These are phyloP conservation scores for Poeciliopsis presidionis DNA, from an alignment of 2,797 vertebrate species.

Conservation along the genomic window DNA sequence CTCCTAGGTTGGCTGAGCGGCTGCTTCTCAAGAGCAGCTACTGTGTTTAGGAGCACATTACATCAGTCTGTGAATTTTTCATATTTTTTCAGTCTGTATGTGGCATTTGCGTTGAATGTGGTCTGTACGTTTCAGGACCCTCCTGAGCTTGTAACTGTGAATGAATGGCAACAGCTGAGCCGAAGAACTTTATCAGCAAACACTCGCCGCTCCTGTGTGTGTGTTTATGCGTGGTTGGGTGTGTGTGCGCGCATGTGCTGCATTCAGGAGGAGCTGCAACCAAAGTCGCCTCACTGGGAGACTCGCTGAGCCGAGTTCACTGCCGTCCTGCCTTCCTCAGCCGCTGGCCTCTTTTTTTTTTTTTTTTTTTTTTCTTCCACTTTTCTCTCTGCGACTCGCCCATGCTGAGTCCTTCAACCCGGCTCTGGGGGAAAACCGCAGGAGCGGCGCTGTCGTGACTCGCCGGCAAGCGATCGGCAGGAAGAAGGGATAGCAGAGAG, in stretches of 20 bases:
- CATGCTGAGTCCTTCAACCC: constrained; percentile 42
- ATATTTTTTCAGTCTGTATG: constrained; percentile 4
- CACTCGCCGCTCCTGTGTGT: constrained; percentile 37
- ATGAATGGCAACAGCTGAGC: constrained; percentile 85
- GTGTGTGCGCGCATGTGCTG: constrained; percentile 24
- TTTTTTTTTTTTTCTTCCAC: constrained; percentile 35
- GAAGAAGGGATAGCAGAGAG: constrained; percentile 33
- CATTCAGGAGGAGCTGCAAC: constrained; percentile 73
- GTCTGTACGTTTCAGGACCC: constrained; percentile 32
- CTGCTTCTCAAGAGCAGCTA: neutral
- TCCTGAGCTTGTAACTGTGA: constrained; percentile 66
- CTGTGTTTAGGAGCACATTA: constrained; percentile 16
- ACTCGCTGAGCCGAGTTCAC: constrained; percentile 58
- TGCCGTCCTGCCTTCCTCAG: constrained; percentile 54
- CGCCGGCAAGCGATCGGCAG: constrained; percentile 47
- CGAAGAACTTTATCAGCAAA: constrained; percentile 76
- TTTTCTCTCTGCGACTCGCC: constrained; percentile 39
- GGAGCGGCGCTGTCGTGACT: constrained; percentile 66
- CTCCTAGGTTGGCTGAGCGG: constrained; percentile 25
- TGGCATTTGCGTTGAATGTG: constrained; percentile 29
- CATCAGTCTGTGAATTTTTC: neutral
- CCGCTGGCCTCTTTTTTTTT: constrained; percentile 56
- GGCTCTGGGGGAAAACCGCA: constrained; percentile 38
- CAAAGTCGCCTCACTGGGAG: constrained; percentile 64
- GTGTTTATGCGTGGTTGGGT: constrained; percentile 40